These are phyloP conservation scores for Garra rufa DNA, from an alignment of 2,113 vertebrate species.

Conservation along the genomic window DNA sequence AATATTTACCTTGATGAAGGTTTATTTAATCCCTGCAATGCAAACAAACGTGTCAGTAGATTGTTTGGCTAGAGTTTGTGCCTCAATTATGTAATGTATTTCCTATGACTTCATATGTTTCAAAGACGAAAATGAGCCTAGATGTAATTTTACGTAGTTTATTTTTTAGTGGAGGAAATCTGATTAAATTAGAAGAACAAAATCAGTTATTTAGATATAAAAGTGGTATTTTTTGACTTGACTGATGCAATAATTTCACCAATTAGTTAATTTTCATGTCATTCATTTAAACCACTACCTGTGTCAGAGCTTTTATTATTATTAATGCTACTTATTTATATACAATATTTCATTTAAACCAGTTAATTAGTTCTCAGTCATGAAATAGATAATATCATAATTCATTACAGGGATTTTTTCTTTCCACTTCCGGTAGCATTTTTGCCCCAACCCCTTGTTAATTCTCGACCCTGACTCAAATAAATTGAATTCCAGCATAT, in stretches of 20 bases:
- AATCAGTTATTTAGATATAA: neutral
- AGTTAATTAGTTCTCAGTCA: neutral
- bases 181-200: neutral
- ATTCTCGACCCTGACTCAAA: neutral
- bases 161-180: neutral
- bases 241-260: neutral
- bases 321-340: no score
- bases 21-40: neutral
- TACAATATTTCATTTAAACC: neutral
- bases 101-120: neutral
- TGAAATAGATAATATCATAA: no score
- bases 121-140: neutral
- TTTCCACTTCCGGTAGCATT: neutral
- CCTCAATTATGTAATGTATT: neutral
- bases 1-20: neutral
- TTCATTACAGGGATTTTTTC: no score
- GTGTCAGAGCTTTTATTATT: no score
- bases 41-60: neutral
- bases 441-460: neutral
- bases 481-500: neutral
- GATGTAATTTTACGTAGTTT: neutral
- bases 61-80: neutral
- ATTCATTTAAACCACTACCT: neutral
- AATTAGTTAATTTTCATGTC: neutral
- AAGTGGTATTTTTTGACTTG: neutral